Percentiles rank a stretch among this genome's conserved stretches.
Conservation (phyloP, 2,888 invertebrate genomes). For the Ceraclea dissimilis region DNA sequence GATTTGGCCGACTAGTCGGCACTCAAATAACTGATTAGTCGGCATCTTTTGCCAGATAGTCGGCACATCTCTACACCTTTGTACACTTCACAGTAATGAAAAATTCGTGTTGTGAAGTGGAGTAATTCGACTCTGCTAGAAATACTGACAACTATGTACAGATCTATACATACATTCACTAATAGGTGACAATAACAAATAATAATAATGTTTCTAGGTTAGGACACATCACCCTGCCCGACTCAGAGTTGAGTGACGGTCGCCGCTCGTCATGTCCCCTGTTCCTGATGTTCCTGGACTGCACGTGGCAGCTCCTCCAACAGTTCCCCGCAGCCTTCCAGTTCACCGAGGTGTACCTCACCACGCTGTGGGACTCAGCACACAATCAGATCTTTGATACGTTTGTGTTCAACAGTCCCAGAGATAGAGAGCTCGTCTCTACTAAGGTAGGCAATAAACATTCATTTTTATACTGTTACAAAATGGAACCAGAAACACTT, state of each 20-base stretch:
- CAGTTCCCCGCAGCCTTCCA: constrained; percentile 88
- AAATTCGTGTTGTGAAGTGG: too few species aligned
- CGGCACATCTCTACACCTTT: too few species aligned
- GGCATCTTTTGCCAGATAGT: too few species aligned
- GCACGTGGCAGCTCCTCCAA: constrained; percentile 83
- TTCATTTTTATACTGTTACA: too few species aligned
- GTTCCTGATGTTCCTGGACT: constrained; percentile 87
- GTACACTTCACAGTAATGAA: too few species aligned
- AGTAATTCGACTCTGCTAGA: neutral
- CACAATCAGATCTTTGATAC: constrained; percentile 87
- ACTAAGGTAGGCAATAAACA: too few species aligned
- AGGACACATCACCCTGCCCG: constrained; percentile 58
- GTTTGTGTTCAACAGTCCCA: constrained; percentile 83
- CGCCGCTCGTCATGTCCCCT: constrained; percentile 62
- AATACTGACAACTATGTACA: neutral
- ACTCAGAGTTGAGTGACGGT: constrained; percentile 36
- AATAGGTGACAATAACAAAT: too few species aligned
- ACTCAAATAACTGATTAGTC: too few species aligned
- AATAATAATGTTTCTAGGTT: constrained; percentile 47
- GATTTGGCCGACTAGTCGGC: too few species aligned
- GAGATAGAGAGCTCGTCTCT: constrained; percentile 62
- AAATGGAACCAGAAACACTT: neutral
- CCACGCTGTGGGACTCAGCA: constrained; percentile 84
- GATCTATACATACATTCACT: too few species aligned
- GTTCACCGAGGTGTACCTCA: constrained; percentile 87